Evolutionary conservation across 2,888 invertebrate species (phyloP), one percentile per base, ranked within the genome.

Genomic region (Pherbina coryleti): DNA sequence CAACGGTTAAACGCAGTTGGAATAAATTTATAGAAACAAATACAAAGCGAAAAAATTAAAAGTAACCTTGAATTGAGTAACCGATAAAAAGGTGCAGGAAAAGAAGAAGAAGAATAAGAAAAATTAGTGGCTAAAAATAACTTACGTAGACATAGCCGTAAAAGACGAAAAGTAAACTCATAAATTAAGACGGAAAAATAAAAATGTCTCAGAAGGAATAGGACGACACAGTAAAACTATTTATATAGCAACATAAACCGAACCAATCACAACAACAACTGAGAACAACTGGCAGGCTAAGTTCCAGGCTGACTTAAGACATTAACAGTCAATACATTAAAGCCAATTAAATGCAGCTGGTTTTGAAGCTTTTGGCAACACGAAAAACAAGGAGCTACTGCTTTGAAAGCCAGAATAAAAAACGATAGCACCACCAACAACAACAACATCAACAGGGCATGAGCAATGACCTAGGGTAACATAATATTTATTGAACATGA

Each of bases 401-500:
- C 5, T 55, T 62, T 28, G 31, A 62, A 11, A 62, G 62, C 62
- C 64, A 31, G 3, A 31, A 28, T 5, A 51, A 5, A 25, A 44
- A 22, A 49, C 25, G 31, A n/a, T 5, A 31, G 28, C 28, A 49
- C 60, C 37, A 72, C 22, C 67, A 67, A 19, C 49, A 67, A 67
- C 67, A 69, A 69, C 51, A 69, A 69, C 72, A 34, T 14, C 71
- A 34, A 9, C 25, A 19, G 31, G 57, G 66, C 19, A 19, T 28
- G 5, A 60, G 44, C 72, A 31, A 19, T n/a, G 78, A 76, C 76
- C 78, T 79, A 64, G 74, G 76, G 74, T 55, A 79, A 79, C 69
- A 51, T 44, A 31, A 76, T 73, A 79, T 75, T 75, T 80, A 76
- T 78, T 78, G 31, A 70, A n/a, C 31, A 31, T 11, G 19, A 19